phyloP scores from a whole-genome alignment of 1,140 invertebrate genomes.

The Calephelis virginiensis region DNA sequence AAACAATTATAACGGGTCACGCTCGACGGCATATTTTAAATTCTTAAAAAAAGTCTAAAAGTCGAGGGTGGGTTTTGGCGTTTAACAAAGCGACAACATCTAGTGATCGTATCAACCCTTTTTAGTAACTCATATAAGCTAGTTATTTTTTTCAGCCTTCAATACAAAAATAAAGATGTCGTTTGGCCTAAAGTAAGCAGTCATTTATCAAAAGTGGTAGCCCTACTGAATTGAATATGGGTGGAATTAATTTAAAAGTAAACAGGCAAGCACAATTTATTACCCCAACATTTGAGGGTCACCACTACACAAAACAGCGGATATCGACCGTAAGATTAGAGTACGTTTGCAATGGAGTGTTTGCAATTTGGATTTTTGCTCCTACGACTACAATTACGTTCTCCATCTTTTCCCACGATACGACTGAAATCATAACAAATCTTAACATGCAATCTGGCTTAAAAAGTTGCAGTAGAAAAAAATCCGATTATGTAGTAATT shows the following conservation, averaged over 20 bases:
- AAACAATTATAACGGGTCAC: too few relatives aligned
- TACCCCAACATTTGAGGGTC: conserved; percentile 11
- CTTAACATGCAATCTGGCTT: too few relatives aligned
- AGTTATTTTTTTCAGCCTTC: background rate
- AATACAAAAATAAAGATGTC: background rate
- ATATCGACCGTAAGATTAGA: background rate
- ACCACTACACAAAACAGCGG: conserved; percentile 6
- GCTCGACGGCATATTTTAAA: too few relatives aligned
- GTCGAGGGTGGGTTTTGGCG: too few relatives aligned
- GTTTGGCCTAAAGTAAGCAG: background rate
- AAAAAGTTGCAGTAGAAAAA: too few relatives aligned
- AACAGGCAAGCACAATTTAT: conserved; percentile 14
- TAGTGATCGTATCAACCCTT: too few relatives aligned
- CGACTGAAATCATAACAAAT: too few relatives aligned
- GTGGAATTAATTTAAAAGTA: conserved; percentile 10
- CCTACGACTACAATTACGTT: background rate
- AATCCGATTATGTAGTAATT: too few relatives aligned
- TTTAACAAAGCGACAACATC: too few relatives aligned
- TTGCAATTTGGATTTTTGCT: background rate
- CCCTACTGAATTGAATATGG: conserved; percentile 3
- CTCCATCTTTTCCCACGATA: too few relatives aligned
- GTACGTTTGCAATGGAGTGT: background rate
- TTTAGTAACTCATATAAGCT: too few relatives aligned
- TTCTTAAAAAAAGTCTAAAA: too few relatives aligned
- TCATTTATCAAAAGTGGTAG: background rate